Evolutionary conservation across 1,140 invertebrate genomes (phyloP), one percentile per base, ranked within the genome.

Genomic region (Anastrepha ludens): DNA sequence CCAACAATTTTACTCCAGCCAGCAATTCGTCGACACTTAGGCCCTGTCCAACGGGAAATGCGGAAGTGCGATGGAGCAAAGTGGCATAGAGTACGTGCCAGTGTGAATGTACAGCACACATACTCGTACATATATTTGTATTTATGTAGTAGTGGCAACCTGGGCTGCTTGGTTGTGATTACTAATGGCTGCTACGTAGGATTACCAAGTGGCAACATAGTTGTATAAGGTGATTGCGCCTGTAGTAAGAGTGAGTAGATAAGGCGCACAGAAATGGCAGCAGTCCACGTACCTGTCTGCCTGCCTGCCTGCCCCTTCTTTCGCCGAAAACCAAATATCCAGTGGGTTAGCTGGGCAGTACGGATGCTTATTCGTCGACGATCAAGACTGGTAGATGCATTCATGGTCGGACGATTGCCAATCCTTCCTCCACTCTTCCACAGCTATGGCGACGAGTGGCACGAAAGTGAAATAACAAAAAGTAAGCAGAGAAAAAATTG

Each of bases 391-490:
- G 70, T 74, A 41, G 70, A 55, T 55, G 47, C 74, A n/a, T 81
- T 81, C 47, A 81, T n/a, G 74, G 74, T 55, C 47, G 74, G 74
- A 55, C 74, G 74, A 81, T 81, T 81, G 44, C 74, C 74, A 81
- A 81, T 81, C 74, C 74, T 81, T 81, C 47, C 74, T 20, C 47
- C 15, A 47, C 74, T 55, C 6, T 5, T 15, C 74, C 4, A 17
- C 64, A 15, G 88, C 88, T 89, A 90, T 90, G 86, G 86, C 89
- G 89, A 81, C 88, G 85, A 85, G 58, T 87, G 15, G 55, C 29
- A 70, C 44, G 50, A 67, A 67, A 85, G 29, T 85, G 60, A 47
- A 86, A 50, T 29, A 70, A 20, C 86, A 55, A 67, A 20, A 87
- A 39, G 15, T 17, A 20, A 60, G 9, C 17, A 85, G 62, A 41